A percentile compares a stretch with the other conserved stretches of the same genome.
Evolutionary conservation across 2,113 vertebrate genomes (phyloP).

Genomic region (Psittacula cyanocephala): DNA sequence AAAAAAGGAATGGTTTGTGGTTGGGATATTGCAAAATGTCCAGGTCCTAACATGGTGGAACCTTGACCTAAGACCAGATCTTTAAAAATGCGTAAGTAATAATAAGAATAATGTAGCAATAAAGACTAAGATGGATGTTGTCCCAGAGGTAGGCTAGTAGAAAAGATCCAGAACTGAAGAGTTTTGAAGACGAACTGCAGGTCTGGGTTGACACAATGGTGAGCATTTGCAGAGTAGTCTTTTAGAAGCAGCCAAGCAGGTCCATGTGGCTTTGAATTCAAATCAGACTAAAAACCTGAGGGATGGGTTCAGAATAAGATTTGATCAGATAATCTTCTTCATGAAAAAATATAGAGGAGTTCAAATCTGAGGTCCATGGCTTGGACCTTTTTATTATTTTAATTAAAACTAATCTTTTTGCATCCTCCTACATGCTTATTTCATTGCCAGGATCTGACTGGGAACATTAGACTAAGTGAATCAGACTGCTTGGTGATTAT

Average conservation of each 20-base stretch:
- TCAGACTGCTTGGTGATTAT: slow-evolving; percentile 56
- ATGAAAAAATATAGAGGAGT: not conserved
- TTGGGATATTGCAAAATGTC: not conserved
- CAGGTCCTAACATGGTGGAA: not conserved
- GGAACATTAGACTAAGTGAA: slow-evolving; percentile 61
- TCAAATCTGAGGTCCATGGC: not conserved
- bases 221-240: not conserved
- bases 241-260: not conserved
- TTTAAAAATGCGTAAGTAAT: not conserved
- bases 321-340: not conserved
- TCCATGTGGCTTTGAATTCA: not conserved
- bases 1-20: not conserved
- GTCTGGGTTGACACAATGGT: not conserved
- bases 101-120: not conserved
- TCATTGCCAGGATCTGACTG: slow-evolving; percentile 57
- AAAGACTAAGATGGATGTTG: not conserved
- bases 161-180: not conserved
- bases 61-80: not conserved
- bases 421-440: slow-evolving; percentile 44
- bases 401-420: slow-evolving; percentile 56
- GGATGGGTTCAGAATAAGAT: not conserved
- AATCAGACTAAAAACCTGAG: not conserved
- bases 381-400: slow-evolving; percentile 38
- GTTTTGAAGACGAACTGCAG: not conserved
- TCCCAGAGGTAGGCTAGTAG: not conserved